Percentiles rank a stretch among this genome's conserved stretches.
Evolutionary conservation across 2,113 vertebrate species (phyloP).

Genomic region (Acinonyx jubatus): DNA sequence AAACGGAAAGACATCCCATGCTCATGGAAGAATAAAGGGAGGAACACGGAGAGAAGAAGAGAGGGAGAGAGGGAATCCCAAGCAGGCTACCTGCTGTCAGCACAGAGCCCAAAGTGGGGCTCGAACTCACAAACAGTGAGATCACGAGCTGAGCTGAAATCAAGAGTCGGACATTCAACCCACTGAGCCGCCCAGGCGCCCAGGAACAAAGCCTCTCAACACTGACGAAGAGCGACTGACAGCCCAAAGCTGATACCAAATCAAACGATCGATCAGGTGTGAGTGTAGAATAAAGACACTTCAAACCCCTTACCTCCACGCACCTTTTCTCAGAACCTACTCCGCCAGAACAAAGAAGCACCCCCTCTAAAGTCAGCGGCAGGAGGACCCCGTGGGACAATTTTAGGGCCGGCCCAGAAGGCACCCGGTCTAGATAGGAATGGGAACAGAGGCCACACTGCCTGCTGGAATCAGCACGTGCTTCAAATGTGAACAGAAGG

Average conservation of each 20-base stretch:
- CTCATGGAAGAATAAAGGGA: background rate
- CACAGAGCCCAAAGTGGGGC: too few relatives aligned
- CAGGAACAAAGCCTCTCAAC: background rate
- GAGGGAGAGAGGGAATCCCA: too few relatives aligned
- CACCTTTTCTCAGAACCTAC: background rate
- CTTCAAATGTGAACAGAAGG: background rate
- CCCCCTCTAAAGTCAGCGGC: background rate
- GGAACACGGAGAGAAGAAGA: too few relatives aligned
- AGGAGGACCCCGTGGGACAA: background rate
- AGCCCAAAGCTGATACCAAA: background rate
- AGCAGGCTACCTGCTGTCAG: too few relatives aligned
- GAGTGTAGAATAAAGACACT: background rate
- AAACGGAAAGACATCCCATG: too few relatives aligned
- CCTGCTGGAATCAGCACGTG: background rate
- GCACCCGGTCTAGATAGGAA: background rate
- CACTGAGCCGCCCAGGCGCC: too few relatives aligned
- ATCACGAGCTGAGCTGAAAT: too few relatives aligned
- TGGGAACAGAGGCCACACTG: background rate
- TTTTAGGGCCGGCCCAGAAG: background rate
- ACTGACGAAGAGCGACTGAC: background rate
- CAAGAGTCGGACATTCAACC: too few relatives aligned
- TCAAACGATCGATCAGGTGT: background rate
- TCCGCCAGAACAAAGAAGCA: background rate
- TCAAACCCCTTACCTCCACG: background rate
- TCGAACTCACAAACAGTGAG: too few relatives aligned